Evolutionary conservation across 2,888 invertebrate genomes (phyloP), one percentile per base, ranked within the genome.

Genomic region (Clostera curtula): DNA sequence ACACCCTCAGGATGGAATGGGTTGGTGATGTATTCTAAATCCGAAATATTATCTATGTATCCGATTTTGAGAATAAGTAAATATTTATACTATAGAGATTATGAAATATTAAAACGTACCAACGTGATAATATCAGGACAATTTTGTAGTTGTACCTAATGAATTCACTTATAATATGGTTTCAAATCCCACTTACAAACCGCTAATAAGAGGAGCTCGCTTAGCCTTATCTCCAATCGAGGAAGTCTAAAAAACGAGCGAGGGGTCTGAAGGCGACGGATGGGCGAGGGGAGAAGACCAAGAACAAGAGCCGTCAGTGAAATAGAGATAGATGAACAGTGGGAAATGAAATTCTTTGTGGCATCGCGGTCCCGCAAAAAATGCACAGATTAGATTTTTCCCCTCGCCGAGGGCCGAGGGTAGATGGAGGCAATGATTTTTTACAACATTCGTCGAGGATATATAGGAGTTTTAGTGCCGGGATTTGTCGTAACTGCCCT

Each of bases 311-410:
- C 73, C 79, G 83, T 83, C 83, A 83, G 71, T 82, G 82, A 79
- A 83, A 83, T 82, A 82, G 83, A 84, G 84, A 85, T 82, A 84
- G 83, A 85, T 85, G 84, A 84, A 85, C 83, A 84, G 82, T 82
- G 80, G 84, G 84, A 85, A 85, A 85, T 85, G 84, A 85, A 85
- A 85, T 85, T 85, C 84, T 84, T 85, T 83, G 85, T 84, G 85
- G 84, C 79, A 77, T 82, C 80, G 82, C 82, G 82, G 80, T 79
- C 83, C 75, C 84, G 83, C 83, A 85, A 85, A 85, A 85, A 85
- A 85, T 84, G 82, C 82, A 79, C 80, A 84, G 84, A 85, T 85
- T 85, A 85, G 85, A 85, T 84, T 84, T 61, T 84, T 80, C 83
- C 80, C 80, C 72, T 74, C 71, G 63, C 63, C 57, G 59, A 74